Evolutionary conservation across 1,140 invertebrate genomes (phyloP), one percentile per base, ranked within the genome.

Genomic region (Cardiocondyla obscurior): DNA sequence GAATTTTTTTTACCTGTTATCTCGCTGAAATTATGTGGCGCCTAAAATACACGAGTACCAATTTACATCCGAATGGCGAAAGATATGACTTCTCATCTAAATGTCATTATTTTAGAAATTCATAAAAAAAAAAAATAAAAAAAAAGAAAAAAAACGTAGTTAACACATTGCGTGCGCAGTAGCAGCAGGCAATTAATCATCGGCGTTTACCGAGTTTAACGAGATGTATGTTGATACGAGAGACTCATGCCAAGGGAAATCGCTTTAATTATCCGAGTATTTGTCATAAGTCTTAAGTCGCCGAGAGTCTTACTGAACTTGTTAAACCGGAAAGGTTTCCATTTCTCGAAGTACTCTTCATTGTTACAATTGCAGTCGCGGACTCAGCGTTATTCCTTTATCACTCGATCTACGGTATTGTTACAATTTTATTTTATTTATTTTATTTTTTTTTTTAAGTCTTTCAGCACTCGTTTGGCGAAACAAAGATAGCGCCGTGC

Each of bases 201-300:
- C 44, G n/a, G 53, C 46, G 44, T 67, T 83, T 65, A 67, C 49
- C 25, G 46, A 53, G 8, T 55, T 72, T 19, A 46, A 67, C 77
- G 22, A 87, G 49, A 65, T 65, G 3, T n/a, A 44, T 79, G 49
- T 44, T 74, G 67, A 82, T 62, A 57, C 22, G 70, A 22, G 22
- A 51, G 36, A 36, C 62, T 51, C 49, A 25, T 72, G 49, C 39
- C 36, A 22, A 33, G 25, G 51, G 69, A 65, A 81, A 84, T 30
- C 42, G 58, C 60, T 83, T 77, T 83, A 87, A 89, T 85, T 73
- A 67, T 46, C 39, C 74, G 64, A 84, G 30, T 88, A 55, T 88
- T 86, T 86, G 84, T 67, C 49, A n/a, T 83, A 76, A 25, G 42
- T 85, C 55, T 88, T 88, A 58, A 83, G n/a, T n/a, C n/a, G n/a